Percentiles rank a stretch among this genome's conserved stretches.
Evolutionary conservation across 30 jellyfish, hydroid and myxozoan species (phyloP).

Genomic region (Chrysaora quinquecirrha): DNA sequence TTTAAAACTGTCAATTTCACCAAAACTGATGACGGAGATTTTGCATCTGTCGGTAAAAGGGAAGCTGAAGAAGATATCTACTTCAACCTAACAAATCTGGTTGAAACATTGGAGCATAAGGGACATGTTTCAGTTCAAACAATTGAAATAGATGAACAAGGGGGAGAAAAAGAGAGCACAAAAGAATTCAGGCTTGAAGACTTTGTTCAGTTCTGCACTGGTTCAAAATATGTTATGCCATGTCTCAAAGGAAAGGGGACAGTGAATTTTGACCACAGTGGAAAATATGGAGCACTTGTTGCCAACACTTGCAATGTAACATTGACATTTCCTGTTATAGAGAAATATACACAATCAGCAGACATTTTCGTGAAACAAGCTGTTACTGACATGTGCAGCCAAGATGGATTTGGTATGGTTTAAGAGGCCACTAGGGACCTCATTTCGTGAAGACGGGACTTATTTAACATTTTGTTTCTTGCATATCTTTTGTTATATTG

Average conservation of each 20-base stretch:
- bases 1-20: not conserved
- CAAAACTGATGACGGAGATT: not conserved
- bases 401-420: slow-evolving; percentile 31
- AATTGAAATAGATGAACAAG: not conserved
- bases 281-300: slow-evolving; percentile 2
- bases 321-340: slow-evolving; percentile 15
- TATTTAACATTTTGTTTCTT: too few species aligned
- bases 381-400: slow-evolving; percentile 11
- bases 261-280: not conserved
- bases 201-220: slow-evolving; percentile 32
- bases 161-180: slow-evolving; percentile 8
- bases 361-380: not conserved
- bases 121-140: not conserved
- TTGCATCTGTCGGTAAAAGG: not conserved
- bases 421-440: too few species aligned
- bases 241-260: slow-evolving; percentile 13
- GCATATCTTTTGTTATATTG: too few species aligned
- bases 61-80: slow-evolving; percentile 35
- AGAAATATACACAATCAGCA: not conserved
- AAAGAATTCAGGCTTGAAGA: not conserved
- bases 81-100: slow-evolving; percentile 26
- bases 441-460: too few species aligned
- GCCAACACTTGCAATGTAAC: slow-evolving; percentile 15
- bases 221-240: slow-evolving; percentile 27
- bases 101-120: slow-evolving; percentile 6